Percentiles rank a stretch among this genome's conserved stretches.
Evolutionary conservation across 2,113 vertebrate genomes (phyloP).

Genomic region (Gnathonemus echidnorhynchus): DNA sequence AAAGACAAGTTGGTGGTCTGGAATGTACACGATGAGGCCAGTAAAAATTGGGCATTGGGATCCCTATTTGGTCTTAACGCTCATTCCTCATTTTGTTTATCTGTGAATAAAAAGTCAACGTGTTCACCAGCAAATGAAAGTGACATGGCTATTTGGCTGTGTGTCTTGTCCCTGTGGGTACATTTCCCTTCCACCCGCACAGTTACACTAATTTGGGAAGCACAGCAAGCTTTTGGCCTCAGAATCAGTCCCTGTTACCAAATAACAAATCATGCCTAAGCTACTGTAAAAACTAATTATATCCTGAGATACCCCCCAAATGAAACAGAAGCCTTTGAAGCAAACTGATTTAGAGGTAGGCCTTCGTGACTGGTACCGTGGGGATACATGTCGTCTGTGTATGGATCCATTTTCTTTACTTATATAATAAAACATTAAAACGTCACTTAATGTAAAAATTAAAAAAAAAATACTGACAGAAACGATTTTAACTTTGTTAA

Average conservation of each 20-base stretch:
- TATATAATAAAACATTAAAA: background rate
- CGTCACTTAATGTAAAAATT: background rate
- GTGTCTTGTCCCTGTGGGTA: background rate
- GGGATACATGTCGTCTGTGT: background rate
- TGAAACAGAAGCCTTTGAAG: background rate
- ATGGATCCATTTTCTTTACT: background rate
- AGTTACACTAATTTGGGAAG: background rate
- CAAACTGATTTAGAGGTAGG: background rate
- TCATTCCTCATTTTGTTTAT: slow-evolving; percentile 4
- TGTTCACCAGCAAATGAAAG: background rate
- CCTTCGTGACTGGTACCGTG: background rate
- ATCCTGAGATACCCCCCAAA: background rate
- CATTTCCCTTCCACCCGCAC: background rate
- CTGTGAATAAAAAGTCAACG: background rate
- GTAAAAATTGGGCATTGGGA: background rate
- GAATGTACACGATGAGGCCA: background rate
- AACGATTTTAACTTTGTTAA: background rate
- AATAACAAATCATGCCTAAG: background rate
- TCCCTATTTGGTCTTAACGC: background rate
- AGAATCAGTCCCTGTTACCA: background rate
- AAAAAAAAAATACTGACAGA: background rate
- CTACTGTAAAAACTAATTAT: slow-evolving; percentile 9
- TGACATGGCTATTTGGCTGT: background rate
- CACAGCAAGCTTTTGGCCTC: slow-evolving; percentile 9
- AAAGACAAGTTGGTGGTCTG: background rate